A percentile compares a stretch with the other conserved stretches of the same genome.
These are phyloP conservation scores for Takifugu flavidus DNA, from an alignment of 2,113 vertebrate genomes.

Conservation along the genomic window DNA sequence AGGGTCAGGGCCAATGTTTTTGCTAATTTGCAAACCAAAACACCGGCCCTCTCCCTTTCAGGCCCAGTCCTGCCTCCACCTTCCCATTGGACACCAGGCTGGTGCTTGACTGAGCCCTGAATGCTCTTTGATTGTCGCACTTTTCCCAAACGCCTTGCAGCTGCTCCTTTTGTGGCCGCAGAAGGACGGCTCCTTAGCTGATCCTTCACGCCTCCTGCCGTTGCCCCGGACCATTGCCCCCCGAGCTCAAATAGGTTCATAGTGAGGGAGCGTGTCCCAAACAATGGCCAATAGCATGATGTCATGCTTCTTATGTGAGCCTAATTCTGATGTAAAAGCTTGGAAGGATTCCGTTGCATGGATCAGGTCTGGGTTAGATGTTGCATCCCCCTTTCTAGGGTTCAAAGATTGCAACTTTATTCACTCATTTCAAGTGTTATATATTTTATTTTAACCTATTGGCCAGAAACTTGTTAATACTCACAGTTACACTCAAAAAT, in stretches of 20 bases:
- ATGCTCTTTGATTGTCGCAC: constrained; percentile 72
- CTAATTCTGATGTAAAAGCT: constrained; percentile 30
- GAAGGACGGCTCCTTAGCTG: constrained; percentile 55
- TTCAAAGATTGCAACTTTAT: background rate
- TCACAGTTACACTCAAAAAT: no score
- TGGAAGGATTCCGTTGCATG: constrained; percentile 66
- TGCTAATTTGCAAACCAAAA: constrained; percentile 71
- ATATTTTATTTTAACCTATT: background rate
- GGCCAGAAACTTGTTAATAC: background rate
- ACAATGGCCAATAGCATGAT: constrained; percentile 63
- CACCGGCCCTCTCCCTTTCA: constrained; percentile 57
- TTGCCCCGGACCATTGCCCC: constrained; percentile 12
- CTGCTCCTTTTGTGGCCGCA: constrained; percentile 74
- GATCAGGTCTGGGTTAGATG: constrained; percentile 6
- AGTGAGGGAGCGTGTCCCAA: constrained; percentile 49
- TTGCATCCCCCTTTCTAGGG: background rate
- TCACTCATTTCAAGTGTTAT: background rate
- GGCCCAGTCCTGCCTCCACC: constrained; percentile 20
- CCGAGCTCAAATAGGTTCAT: constrained; percentile 51
- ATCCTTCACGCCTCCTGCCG: constrained; percentile 69
- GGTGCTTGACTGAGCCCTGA: constrained; percentile 57
- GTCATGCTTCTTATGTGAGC: constrained; percentile 50
- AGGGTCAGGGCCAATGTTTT: constrained; percentile 57
- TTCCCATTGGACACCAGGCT: constrained; percentile 52
- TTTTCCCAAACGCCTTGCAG: constrained; percentile 83